A percentile compares a stretch with the other conserved stretches of the same genome.
Conservation (phyloP, 2,888 invertebrate genomes). For the Oscheius sp. region DNA sequence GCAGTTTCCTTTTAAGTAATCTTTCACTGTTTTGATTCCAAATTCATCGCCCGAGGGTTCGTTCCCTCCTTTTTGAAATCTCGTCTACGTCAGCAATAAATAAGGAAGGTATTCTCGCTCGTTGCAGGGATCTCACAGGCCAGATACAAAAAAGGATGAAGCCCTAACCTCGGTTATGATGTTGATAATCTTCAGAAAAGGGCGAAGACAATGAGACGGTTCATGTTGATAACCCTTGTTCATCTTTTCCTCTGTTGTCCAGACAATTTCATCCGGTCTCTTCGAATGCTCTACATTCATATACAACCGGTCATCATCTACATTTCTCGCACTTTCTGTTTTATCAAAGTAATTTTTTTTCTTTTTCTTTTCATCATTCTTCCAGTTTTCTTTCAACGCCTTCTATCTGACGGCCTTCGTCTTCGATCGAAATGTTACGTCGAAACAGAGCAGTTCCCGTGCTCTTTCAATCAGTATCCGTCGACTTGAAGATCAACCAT, state of each 20-base stretch:
- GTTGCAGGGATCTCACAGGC: no score
- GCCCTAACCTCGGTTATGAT: neutral
- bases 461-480: slow-evolving; percentile 53
- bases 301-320: slow-evolving; percentile 32
- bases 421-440: slow-evolving; percentile 61
- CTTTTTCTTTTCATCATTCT: neutral
- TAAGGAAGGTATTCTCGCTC: neutral
- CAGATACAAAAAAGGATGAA: neutral
- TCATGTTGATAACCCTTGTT: slow-evolving; percentile 58
- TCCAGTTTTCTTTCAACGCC: slow-evolving; percentile 65
- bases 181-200: slow-evolving; percentile 42
- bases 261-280: slow-evolving; percentile 51
- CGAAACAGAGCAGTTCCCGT: slow-evolving; percentile 63
- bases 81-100: no score
- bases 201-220: slow-evolving; percentile 48
- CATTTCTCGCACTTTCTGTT: slow-evolving; percentile 39
- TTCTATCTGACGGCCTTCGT: slow-evolving; percentile 64
- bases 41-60: no score
- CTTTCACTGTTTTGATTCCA: no score
- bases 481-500: slow-evolving; percentile 58
- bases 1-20: no score
- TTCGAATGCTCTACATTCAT: slow-evolving; percentile 23
- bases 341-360: slow-evolving; percentile 34
- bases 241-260: slow-evolving; percentile 53
- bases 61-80: no score